These are phyloP conservation scores for Pseudorasbora parva DNA, from an alignment of 2,113 vertebrate genomes.

Conservation along the genomic window DNA sequence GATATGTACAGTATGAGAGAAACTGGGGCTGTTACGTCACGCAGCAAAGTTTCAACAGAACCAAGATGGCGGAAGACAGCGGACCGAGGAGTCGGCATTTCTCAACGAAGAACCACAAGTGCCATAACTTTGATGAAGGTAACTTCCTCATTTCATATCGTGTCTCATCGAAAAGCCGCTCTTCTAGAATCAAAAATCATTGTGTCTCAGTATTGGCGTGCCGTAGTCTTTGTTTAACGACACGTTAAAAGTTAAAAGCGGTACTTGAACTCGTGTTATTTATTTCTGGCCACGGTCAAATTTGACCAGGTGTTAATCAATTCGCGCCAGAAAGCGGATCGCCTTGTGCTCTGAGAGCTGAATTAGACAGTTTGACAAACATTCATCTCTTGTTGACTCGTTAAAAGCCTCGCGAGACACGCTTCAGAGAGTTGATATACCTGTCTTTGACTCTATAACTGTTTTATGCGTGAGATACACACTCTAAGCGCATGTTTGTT, in stretches of 20 bases:
- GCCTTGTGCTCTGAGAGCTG: background rate
- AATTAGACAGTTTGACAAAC: background rate
- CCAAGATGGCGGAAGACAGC: conserved; percentile 94
- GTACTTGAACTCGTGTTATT: conserved; percentile 19
- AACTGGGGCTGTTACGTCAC: conserved; percentile 74
- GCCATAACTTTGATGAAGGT: conserved; percentile 70
- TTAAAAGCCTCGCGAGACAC: conserved; percentile 2
- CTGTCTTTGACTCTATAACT: background rate
- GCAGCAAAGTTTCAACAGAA: conserved; percentile 76
- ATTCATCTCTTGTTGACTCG: background rate
- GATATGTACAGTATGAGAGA: conserved; percentile 60
- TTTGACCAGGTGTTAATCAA: background rate
- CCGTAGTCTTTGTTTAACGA: background rate
- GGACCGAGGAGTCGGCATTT: conserved; percentile 75
- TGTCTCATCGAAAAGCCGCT: background rate
- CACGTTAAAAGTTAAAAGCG: background rate
- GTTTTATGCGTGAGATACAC: background rate
- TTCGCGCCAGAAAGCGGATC: background rate
- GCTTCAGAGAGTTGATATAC: background rate
- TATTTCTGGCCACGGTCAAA: background rate
- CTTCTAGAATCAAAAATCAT: too few relatives aligned
- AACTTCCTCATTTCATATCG: conserved; percentile 22
- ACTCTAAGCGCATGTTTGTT: background rate
- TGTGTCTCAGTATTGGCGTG: background rate
- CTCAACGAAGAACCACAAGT: conserved; percentile 69